phyloP scores from a whole-genome alignment of 2,888 invertebrate genomes.

The Oxystoma pomonae region DNA sequence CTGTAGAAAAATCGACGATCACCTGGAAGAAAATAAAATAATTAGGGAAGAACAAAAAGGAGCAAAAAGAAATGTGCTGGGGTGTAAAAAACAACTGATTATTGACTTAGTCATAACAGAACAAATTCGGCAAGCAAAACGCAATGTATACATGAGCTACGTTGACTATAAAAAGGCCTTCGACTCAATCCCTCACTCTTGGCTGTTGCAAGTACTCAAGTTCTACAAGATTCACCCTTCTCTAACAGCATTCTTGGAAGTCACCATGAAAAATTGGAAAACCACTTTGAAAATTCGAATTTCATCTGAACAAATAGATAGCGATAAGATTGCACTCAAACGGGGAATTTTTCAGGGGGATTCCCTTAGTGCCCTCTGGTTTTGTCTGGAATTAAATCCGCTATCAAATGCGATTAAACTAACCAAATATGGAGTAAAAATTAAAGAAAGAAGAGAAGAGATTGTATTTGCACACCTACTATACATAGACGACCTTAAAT shows the following conservation, averaged over 20 bases:
- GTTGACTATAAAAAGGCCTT: not conserved
- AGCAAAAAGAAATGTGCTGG: not conserved
- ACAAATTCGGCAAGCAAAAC: not conserved
- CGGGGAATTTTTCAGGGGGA: not conserved
- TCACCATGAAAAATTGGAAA: no score
- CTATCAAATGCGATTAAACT: not conserved
- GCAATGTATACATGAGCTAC: not conserved
- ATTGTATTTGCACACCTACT: not conserved
- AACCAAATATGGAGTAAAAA: not conserved
- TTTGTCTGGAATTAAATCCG: not conserved
- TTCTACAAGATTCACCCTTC: no score
- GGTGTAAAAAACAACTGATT: not conserved
- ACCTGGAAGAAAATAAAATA: not conserved
- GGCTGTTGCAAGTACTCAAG: not conserved
- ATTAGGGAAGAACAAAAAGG: slow-evolving; percentile 1
- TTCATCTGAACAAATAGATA: no score
- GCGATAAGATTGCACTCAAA: not conserved
- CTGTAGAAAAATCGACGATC: not conserved
- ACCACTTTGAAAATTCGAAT: no score
- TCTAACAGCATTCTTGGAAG: no score
- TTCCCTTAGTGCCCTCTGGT: not conserved
- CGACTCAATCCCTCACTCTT: not conserved
- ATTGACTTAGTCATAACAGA: not conserved
- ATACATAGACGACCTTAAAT: not conserved
- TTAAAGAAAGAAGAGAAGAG: no score